Base-by-base conservation (phyloP, 1,140 invertebrate genomes). In the Andricus grossulariae region DNA sequence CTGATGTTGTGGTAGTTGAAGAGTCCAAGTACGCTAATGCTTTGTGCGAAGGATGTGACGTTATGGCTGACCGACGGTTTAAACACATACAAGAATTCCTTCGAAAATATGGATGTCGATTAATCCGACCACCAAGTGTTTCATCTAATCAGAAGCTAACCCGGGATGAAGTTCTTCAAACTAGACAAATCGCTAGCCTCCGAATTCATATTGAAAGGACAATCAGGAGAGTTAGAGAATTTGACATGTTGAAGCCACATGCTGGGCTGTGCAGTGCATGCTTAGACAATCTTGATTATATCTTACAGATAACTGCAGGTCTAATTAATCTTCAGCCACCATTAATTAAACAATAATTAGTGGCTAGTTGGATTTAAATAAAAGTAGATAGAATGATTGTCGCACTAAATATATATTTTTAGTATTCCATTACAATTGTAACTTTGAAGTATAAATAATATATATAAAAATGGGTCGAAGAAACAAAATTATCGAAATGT, bases 221-320 rank as follows among this genome's bases (percentile, higher is more conserved):
- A n/a, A n/a, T n/a, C n/a, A n/a, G n/a, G n/a, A n/a, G 90, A 90
- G 79, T 12, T 25, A 84, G 89, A 82, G 88, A 91, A 76, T 92
- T 89, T 83, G 72, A 72, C 75, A 85, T 89, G 49, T 74, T 91
- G 74, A 85, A 82, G 80, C 88, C 88, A 71, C 87, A 91, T 86
- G 80, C 88, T 71, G 83, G 73, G 78, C 71, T 89, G 13, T 82
- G 85, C 73, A 60, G 72, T n/a, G n/a, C n/a, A n/a, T n/a, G n/a
- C n/a, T n/a, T n/a, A n/a, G n/a, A n/a, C n/a, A n/a, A n/a, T n/a
- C 75, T 81, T 84, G 82, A 6, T 21, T 90, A 4, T 78, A 85
- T 70, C 71, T 85, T 54, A 83, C 85, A 66, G 85, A 89, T 82
- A 55, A 87, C n/a, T n/a, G n/a, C n/a, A n/a, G n/a, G n/a, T n/a